phyloP scores from a whole-genome alignment of 2,888 invertebrate species.

The Thereva nobilitata region DNA sequence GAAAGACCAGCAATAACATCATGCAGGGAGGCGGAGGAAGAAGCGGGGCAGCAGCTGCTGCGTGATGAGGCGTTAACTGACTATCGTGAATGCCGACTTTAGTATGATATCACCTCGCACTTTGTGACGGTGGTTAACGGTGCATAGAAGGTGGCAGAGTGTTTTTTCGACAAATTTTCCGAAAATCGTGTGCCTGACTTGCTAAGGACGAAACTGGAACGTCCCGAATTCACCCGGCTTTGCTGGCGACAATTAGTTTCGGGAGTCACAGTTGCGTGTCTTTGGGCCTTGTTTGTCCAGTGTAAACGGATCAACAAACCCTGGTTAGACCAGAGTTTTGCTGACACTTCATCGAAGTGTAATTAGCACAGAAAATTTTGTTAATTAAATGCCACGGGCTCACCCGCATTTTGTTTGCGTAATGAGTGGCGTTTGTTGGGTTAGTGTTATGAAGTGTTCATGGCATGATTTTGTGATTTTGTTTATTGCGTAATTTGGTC shows the following conservation, averaged over 20 bases:
- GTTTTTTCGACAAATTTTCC: not conserved
- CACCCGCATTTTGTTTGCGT: not conserved
- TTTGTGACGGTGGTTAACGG: slow-evolving; percentile 13
- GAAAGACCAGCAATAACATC: too few species aligned
- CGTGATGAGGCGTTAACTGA: not conserved
- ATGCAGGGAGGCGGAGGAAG: too few species aligned
- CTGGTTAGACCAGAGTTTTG: slow-evolving; percentile 9
- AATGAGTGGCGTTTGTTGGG: not conserved
- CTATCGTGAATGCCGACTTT: slow-evolving; percentile 5
- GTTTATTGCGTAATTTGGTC: not conserved
- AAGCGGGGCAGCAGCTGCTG: too few species aligned
- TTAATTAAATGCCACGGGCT: slow-evolving; percentile 23
- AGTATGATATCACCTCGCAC: slow-evolving; percentile 28
- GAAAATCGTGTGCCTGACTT: not conserved
- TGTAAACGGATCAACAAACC: not conserved
- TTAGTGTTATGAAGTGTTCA: not conserved
- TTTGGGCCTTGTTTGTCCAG: not conserved
- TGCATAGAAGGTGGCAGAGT: not conserved
- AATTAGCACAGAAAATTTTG: slow-evolving; percentile 8
- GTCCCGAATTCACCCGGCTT: slow-evolving; percentile 2
- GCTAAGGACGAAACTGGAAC: not conserved
- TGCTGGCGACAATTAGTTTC: slow-evolving; percentile 7
- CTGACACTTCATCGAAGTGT: slow-evolving; percentile 21
- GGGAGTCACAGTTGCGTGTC: slow-evolving; percentile 7
- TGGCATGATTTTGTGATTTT: slow-evolving; percentile 1